Conservation (phyloP, 2,113 vertebrate species). For the Phoenicopterus ruber region DNA sequence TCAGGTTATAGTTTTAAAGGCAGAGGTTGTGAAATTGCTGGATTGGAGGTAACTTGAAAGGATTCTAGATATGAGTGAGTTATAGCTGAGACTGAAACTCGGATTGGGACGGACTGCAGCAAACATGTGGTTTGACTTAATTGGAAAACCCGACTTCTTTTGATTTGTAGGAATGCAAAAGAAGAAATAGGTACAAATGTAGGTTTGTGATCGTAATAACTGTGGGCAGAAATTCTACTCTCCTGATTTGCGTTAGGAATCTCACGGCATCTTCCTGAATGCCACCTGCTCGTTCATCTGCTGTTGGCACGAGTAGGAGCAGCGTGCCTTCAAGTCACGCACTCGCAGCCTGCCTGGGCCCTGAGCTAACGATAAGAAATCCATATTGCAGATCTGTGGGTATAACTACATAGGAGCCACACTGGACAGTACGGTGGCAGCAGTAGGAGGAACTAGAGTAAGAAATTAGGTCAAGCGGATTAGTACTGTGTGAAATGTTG, state of each 20-base stretch:
- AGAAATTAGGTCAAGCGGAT: neutral
- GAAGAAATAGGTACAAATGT: neutral
- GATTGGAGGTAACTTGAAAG: neutral
- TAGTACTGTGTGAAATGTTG: neutral
- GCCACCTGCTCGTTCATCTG: conserved; percentile 26
- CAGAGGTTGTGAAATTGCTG: neutral
- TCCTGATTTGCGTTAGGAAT: neutral
- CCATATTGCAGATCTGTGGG: neutral
- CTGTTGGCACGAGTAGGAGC: neutral
- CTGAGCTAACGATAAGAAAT: neutral
- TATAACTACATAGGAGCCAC: neutral
- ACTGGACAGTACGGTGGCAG: neutral
- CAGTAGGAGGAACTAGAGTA: neutral
- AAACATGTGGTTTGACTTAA: neutral
- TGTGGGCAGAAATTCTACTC: neutral
- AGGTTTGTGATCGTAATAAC: neutral
- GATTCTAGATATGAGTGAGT: neutral
- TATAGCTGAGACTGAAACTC: neutral
- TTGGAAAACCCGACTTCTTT: neutral
- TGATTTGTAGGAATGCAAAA: neutral
- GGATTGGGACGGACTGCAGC: neutral
- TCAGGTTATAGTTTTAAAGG: neutral
- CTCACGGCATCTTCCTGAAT: neutral
- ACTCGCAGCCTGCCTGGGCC: neutral
- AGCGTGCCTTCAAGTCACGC: neutral